Base-by-base conservation (phyloP, 2,113 vertebrate species). In the Mesoclemmys tuberculata region DNA sequence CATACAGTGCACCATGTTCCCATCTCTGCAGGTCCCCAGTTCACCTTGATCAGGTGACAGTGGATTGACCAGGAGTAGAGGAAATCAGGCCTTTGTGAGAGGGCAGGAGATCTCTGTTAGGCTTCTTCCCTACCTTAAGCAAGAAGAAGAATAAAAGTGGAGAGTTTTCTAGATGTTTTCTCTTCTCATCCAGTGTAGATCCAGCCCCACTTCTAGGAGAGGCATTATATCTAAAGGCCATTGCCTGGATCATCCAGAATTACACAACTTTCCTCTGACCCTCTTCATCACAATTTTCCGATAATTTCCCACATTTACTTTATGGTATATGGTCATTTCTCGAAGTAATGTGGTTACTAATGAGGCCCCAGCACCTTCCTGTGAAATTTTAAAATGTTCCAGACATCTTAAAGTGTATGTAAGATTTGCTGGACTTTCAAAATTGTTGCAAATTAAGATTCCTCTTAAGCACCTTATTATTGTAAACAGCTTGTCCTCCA, bases 171-270 rank as follows among this genome's bases (percentile, higher is more conserved):
- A 41, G 48, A 1, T 48, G 0, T 16, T n/a, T 84, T 38, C 81
- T 71, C 56, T 22, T 3, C 27, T 80, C 3, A 22, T 48, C 6
- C 1, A 44, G 21, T 64, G 16, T 88, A 58, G 5, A 8, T 90
- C 85, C 85, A 77, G 16, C 9, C 75, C 0, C 0, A 29, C 27
- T 78, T 68, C 0, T 5, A 38, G 81, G n/a, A 55, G 13, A 55
- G 38, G 24, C 29, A 35, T 16, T 71, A 85, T 52, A 75, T 92
- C 80, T 51, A 68, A 26, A 74, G 41, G 29, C 41, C 10, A 5
- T 81, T 75, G 87, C 85, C 83, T 80, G 78, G 79, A 38, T 38
- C 55, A 44, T 58, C 84, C 0, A 0, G 24, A 26, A 29, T 27
- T 61, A 0, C 85, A 4, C 78, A 12, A 18, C 35, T 68, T 93